A percentile compares a stretch with the other conserved stretches of the same genome.
Conservation (phyloP, 2,113 vertebrate genomes). For the Desmodus rotundus region DNA sequence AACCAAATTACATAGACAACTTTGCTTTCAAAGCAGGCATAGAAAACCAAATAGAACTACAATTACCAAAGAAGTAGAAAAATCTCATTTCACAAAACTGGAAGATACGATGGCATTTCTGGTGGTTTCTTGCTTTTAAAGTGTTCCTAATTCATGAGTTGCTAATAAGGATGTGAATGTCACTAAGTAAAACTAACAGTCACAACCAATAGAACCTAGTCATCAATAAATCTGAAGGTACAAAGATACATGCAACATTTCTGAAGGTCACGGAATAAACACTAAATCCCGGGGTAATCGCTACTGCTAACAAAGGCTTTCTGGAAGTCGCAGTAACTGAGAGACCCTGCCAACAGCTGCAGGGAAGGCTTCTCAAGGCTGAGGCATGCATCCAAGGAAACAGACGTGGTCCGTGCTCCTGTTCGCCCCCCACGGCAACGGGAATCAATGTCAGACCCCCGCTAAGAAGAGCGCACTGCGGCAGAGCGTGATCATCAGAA, state of each 20-base stretch:
- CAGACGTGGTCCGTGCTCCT: not conserved
- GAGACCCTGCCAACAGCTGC: not conserved
- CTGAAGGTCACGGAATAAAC: not conserved
- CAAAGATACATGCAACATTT: not conserved
- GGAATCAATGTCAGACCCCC: not conserved
- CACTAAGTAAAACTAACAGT: constrained; percentile 10
- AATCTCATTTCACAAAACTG: constrained; percentile 7
- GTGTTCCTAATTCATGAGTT: not conserved
- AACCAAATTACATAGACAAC: not conserved
- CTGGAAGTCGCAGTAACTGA: not conserved
- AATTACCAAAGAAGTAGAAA: not conserved
- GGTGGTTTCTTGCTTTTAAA: not conserved
- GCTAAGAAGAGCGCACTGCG: not conserved
- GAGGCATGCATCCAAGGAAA: not conserved
- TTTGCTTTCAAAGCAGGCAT: constrained; percentile 2
- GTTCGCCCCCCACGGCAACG: not conserved
- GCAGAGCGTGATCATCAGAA: not conserved
- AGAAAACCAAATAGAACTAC: not conserved
- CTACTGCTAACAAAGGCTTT: not conserved
- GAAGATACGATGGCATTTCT: not conserved
- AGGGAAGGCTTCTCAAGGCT: not conserved
- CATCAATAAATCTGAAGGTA: not conserved
- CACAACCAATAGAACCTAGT: constrained; percentile 23
- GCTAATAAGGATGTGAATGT: not conserved
- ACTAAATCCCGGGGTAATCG: not conserved